Conservation (phyloP, 2,888 invertebrate genomes). For the Endotricha flammealis region DNA sequence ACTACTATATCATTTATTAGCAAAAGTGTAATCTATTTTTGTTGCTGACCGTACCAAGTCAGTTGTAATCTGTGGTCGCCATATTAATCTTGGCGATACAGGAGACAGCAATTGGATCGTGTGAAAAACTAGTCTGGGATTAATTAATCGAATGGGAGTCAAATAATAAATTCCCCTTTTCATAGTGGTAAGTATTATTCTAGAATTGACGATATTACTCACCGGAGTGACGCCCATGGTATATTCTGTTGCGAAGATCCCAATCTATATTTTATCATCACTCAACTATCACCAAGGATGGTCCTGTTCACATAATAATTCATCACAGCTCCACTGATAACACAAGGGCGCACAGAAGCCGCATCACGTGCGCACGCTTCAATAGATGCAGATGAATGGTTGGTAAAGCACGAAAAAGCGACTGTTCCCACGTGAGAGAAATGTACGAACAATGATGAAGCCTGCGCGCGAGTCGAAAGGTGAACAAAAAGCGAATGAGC, state of each 20-base stretch:
- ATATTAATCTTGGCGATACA: no score
- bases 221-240: conserved; percentile 59
- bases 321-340: conserved; percentile 38
- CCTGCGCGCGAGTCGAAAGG: conserved; percentile 76
- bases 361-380: conserved; percentile 50
- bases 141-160: no score
- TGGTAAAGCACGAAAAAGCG: conserved; percentile 61
- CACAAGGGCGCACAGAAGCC: conserved; percentile 35
- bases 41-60: no score
- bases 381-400: conserved; percentile 45
- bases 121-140: no score
- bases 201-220: conserved; percentile 30
- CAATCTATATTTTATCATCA: conserved; percentile 63
- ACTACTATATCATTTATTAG: no score
- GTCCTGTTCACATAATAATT: conserved; percentile 45
- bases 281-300: conserved; percentile 58
- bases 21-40: no score
- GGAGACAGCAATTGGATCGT: no score
- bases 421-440: conserved; percentile 73
- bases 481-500: conserved; percentile 75
- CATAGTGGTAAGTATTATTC: no score
- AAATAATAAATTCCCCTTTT: no score
- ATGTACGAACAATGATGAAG: conserved; percentile 66
- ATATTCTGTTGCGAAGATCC: conserved; percentile 46
- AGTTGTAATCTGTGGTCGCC: no score